Percentiles rank a stretch among this genome's conserved stretches.
Conservation (phyloP, 2,888 invertebrate genomes). For the Tachystola acroxantha region DNA sequence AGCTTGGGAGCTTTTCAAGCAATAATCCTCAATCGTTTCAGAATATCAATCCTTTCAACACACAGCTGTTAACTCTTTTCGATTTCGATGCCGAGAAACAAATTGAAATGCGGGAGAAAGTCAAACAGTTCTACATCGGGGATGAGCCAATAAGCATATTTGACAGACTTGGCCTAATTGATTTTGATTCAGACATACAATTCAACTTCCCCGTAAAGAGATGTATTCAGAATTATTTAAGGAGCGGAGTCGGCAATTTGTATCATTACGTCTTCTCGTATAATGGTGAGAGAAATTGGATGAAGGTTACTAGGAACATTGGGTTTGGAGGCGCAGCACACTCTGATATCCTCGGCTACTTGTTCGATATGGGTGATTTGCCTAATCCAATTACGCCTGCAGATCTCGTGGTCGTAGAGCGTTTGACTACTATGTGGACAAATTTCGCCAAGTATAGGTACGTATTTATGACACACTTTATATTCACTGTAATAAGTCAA, state of each 20-base stretch:
- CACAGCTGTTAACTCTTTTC: conserved; percentile 7
- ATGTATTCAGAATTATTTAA: conserved; percentile 30
- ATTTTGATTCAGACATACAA: conserved; percentile 41
- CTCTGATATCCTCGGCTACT: conserved; percentile 27
- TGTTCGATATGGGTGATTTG: conserved; percentile 28
- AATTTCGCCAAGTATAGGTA: conserved; percentile 49
- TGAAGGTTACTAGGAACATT: conserved; percentile 19
- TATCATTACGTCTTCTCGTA: conserved; percentile 49
- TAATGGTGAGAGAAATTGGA: conserved; percentile 29
- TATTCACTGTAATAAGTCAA: no score
- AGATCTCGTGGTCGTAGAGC: conserved; percentile 40
- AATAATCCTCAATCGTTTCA: conserved; percentile 20
- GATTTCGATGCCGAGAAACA: conserved; percentile 2
- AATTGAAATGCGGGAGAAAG: conserved; percentile 19
- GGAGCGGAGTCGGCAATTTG: conserved; percentile 25
- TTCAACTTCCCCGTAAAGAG: conserved; percentile 39
- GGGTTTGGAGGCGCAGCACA: conserved; percentile 24
- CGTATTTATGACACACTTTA: conserved; percentile 3
- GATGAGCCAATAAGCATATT: conserved; percentile 26
- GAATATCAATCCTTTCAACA: conserved; percentile 21
- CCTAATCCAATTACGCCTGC: conserved; percentile 15
- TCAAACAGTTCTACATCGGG: conserved; percentile 40
- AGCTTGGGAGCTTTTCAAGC: conserved; percentile 15
- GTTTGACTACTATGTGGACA: conserved; percentile 54
- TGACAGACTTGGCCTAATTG: conserved; percentile 20